Evolutionary conservation across 35 echinoderm and acorn worm genomes (phyloP).

Genomic region (Eucidaris tribuloides): DNA sequence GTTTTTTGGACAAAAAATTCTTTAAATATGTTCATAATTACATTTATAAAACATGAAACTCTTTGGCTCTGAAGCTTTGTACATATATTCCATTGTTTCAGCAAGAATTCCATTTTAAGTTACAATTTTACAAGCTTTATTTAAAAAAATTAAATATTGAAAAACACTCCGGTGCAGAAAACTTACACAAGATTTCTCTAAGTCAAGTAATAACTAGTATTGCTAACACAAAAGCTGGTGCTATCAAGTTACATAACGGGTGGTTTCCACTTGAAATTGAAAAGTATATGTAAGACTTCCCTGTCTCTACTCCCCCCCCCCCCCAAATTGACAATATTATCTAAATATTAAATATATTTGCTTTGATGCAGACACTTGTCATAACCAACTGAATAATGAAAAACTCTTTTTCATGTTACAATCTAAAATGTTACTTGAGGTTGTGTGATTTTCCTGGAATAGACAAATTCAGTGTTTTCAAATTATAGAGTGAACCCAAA

Average conservation of each 20-base stretch:
- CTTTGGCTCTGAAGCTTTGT: conserved; percentile 19
- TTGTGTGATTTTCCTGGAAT: too few relatives aligned
- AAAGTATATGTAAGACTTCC: not conserved
- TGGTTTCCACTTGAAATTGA: not conserved
- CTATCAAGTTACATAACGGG: not conserved
- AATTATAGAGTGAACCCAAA: too few relatives aligned
- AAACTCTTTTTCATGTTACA: too few relatives aligned
- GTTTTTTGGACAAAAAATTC: too few relatives aligned
- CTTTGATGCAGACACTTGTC: too few relatives aligned
- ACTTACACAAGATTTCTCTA: not conserved
- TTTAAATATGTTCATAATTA: conserved; percentile 33
- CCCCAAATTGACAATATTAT: too few relatives aligned
- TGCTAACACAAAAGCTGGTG: not conserved
- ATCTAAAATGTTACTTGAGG: too few relatives aligned
- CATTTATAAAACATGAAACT: conserved; percentile 18
- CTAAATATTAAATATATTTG: too few relatives aligned
- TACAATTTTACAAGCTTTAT: not conserved
- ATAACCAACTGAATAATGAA: too few relatives aligned
- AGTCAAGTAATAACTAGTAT: not conserved
- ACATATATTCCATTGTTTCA: conserved; percentile 10
- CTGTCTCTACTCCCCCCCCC: too few relatives aligned
- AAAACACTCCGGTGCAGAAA: not conserved
- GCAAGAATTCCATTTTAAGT: not conserved
- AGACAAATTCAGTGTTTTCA: too few relatives aligned
- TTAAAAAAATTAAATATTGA: not conserved